phyloP scores from a whole-genome alignment of 1,140 invertebrate genomes.

The Brachionus rubens region DNA sequence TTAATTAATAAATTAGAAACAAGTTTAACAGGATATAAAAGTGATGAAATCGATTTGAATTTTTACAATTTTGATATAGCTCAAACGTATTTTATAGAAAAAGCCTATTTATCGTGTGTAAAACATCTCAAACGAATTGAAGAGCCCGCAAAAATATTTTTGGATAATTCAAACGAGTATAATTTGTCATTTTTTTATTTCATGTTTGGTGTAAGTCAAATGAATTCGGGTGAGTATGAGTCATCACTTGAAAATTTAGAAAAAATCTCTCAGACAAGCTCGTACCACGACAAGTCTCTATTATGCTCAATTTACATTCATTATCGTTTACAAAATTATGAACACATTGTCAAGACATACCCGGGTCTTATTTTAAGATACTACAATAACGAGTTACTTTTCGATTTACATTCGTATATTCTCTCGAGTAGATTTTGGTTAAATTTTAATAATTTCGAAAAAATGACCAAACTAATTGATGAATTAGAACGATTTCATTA shows the following conservation, averaged over 20 bases:
- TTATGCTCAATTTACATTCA: neutral
- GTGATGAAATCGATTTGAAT: neutral
- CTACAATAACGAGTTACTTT: too few relatives aligned
- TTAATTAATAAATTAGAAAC: neutral
- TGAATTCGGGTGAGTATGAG: neutral
- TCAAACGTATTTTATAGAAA: neutral
- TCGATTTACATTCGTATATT: neutral
- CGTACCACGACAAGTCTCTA: neutral
- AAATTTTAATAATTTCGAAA: neutral
- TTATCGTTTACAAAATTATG: slow-evolving; percentile 13
- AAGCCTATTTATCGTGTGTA: neutral
- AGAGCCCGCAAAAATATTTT: neutral
- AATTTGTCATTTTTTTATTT: slow-evolving; percentile 1
- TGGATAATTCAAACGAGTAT: neutral
- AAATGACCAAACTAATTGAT: neutral
- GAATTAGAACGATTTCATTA: neutral
- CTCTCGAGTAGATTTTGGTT: slow-evolving; percentile 15
- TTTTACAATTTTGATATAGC: neutral
- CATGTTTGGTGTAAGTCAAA: slow-evolving; percentile 7
- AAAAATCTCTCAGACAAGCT: neutral
- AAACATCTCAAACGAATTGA: neutral
- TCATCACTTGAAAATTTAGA: neutral
- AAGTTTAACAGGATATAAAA: neutral
- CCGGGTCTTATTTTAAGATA: neutral
- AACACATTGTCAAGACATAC: slow-evolving; percentile 1